Percentiles rank a stretch among this genome's conserved stretches.
phyloP scores from a whole-genome alignment of 1,140 invertebrate species.

The Ceratina calcarata region DNA sequence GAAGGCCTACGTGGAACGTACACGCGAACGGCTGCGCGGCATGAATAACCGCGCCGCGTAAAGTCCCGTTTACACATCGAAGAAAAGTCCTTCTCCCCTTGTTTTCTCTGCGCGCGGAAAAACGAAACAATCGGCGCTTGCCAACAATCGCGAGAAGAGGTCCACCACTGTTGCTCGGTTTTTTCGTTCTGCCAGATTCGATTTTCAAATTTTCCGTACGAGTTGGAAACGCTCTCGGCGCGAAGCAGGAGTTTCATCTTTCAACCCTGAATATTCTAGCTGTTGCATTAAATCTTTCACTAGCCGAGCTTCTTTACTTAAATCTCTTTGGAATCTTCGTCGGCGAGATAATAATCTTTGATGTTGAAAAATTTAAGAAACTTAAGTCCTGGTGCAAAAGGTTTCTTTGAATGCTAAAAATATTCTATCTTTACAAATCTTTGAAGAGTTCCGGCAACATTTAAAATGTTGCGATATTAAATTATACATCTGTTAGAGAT shows the following conservation, averaged over 20 bases:
- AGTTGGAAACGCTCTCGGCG: too few species aligned
- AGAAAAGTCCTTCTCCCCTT: slow-evolving; percentile 23
- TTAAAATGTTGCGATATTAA: slow-evolving; percentile 14
- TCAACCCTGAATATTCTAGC: too few species aligned
- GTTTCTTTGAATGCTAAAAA: background rate
- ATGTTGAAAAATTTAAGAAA: background rate
- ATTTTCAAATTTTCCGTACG: too few species aligned
- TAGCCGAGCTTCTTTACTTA: too few species aligned
- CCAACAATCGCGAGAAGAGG: background rate
- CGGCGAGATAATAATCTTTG: too few species aligned
- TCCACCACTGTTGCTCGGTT: background rate
- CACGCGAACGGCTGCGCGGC: slow-evolving; percentile 40
- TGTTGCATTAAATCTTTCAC: too few species aligned
- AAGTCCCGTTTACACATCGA: slow-evolving; percentile 64
- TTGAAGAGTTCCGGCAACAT: background rate
- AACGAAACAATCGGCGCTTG: background rate
- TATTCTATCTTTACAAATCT: background rate
- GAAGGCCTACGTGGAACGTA: slow-evolving; percentile 54
- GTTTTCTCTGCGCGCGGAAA: slow-evolving; percentile 15
- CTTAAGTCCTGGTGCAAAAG: background rate
- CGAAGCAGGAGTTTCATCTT: too few species aligned
- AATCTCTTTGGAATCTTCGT: too few species aligned
- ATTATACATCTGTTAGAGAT: slow-evolving; percentile 1
- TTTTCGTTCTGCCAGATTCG: background rate
- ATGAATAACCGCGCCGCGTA: slow-evolving; percentile 64